Base-by-base conservation (phyloP, 2,797 vertebrate genomes). In the Eleutherodactylus coqui region DNA sequence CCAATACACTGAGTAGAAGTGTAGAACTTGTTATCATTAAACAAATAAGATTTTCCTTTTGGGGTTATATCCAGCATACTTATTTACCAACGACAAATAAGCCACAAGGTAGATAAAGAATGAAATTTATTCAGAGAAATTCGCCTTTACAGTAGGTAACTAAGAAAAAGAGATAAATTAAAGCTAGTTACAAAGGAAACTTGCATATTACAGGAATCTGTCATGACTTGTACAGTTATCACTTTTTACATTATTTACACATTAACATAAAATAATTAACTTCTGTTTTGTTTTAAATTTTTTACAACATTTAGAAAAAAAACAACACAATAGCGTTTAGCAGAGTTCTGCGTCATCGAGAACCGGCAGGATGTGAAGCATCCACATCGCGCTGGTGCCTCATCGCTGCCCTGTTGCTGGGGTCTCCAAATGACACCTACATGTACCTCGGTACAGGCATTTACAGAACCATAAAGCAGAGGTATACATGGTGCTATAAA, bases 111-210 rank as follows among this genome's bases (percentile, higher is more conserved):
- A 82, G 90, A 91, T 83, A 90, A 88, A 87, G 91, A 90, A 92
- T 91, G 89, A 89, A 89, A 93, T 96, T 97, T 97, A 97, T 96
- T 97, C 93, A 92, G 91, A 95, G 92, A 91, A 92, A 93, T 94
- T 94, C 87, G 69, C 93, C 93, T 95, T 95, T 94, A 96, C 95
- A 95, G 93, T 89, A 92, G 91, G 90, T 86, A 92, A 90, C 93
- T 93, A 91, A 91, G 93, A 92, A 92, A 92, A 92, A 92, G 91
- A 93, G 92, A 98, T 98, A 99, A 99, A 99, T 99, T 98, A 96
- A 96, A 95, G 92, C 91, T 93, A 92, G 92, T 95, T 96, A 97
- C 93, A 97, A 96, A 96, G 96, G 89, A 91, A 88, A 89, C 89
- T 89, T 89, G 87, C 87, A 93, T 95, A 93, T 95, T 94, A 96